Conservation (phyloP, 2,888 invertebrate species). For the Anticlea derivata region DNA sequence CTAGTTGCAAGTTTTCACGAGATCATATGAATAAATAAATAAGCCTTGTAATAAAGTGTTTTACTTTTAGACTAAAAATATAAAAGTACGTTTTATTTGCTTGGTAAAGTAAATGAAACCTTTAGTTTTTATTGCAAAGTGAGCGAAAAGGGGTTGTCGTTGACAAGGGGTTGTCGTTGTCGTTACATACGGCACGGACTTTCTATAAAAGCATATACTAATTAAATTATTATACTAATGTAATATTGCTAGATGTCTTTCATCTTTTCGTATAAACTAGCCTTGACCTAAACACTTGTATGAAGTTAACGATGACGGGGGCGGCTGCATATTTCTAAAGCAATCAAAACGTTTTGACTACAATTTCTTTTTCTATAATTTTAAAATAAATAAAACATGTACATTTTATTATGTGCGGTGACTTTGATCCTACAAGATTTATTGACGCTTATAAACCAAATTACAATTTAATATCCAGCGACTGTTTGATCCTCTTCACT, state of each 20-base stretch:
- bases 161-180: slow-evolving; percentile 19
- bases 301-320: slow-evolving; percentile 44
- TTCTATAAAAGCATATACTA: slow-evolving; percentile 8
- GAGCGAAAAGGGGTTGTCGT: slow-evolving; percentile 12
- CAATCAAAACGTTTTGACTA: slow-evolving; percentile 43
- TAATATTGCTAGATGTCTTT: slow-evolving; percentile 32
- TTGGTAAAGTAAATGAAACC: too few relatives aligned
- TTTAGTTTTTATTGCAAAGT: slow-evolving; percentile 18
- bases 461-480: slow-evolving; percentile 37
- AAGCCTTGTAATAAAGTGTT: too few relatives aligned
- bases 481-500: slow-evolving; percentile 38
- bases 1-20: too few relatives aligned
- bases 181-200: slow-evolving; percentile 3
- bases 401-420: slow-evolving; percentile 34
- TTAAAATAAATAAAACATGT: slow-evolving; percentile 36
- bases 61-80: too few relatives aligned
- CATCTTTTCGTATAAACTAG: slow-evolving; percentile 43
- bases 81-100: too few relatives aligned
- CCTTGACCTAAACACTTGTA: slow-evolving; percentile 44
- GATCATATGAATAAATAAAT: too few relatives aligned
- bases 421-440: slow-evolving; percentile 39
- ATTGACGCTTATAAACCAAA: slow-evolving; percentile 37
- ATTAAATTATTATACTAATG: slow-evolving; percentile 26
- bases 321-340: slow-evolving; percentile 46
- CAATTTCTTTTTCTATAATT: slow-evolving; percentile 43